Percentiles rank a stretch among this genome's conserved stretches.
Evolutionary conservation across 2,113 vertebrate genomes (phyloP).

Genomic region (Arothron firmamentum): DNA sequence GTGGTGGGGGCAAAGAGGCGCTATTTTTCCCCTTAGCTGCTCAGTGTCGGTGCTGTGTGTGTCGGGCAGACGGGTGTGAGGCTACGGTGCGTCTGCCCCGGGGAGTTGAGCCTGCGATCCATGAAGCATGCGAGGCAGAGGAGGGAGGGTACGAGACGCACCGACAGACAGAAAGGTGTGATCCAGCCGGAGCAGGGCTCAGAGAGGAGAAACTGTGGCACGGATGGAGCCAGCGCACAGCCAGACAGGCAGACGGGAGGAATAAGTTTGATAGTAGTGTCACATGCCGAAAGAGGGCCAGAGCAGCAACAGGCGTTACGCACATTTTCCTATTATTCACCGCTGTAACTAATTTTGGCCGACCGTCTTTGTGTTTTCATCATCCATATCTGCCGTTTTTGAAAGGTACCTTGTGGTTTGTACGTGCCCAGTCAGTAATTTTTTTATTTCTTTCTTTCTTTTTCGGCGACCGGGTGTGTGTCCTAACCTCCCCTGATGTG

Average conservation of each 20-base stretch:
- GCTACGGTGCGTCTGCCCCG: constrained; percentile 48
- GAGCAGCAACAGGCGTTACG: constrained; percentile 63
- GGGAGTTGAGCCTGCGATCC: constrained; percentile 55
- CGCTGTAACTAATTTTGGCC: constrained; percentile 33
- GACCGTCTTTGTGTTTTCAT: neutral
- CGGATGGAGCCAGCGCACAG: constrained; percentile 38
- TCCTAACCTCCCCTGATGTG: constrained; percentile 1
- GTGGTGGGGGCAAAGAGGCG: constrained; percentile 71
- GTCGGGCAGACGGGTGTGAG: constrained; percentile 36
- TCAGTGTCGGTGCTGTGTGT: constrained; percentile 36
- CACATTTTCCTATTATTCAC: constrained; percentile 60
- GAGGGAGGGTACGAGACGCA: constrained; percentile 22
- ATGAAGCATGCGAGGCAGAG: constrained; percentile 55
- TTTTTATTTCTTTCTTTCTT: constrained; percentile 1
- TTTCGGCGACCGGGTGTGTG: neutral
- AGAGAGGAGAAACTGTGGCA: constrained; percentile 47
- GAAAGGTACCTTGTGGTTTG: neutral
- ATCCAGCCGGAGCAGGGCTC: constrained; percentile 43
- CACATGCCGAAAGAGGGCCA: constrained; percentile 43
- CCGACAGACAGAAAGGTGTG: constrained; percentile 45
- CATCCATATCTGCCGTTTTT: constrained; percentile 10
- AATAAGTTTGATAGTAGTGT: constrained; percentile 49
- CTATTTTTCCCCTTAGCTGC: constrained; percentile 42
- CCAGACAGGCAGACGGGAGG: constrained; percentile 12
- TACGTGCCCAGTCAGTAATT: neutral